Evolutionary conservation across 1,140 invertebrate genomes (phyloP).

Genomic region (Nilaparvata lugens): DNA sequence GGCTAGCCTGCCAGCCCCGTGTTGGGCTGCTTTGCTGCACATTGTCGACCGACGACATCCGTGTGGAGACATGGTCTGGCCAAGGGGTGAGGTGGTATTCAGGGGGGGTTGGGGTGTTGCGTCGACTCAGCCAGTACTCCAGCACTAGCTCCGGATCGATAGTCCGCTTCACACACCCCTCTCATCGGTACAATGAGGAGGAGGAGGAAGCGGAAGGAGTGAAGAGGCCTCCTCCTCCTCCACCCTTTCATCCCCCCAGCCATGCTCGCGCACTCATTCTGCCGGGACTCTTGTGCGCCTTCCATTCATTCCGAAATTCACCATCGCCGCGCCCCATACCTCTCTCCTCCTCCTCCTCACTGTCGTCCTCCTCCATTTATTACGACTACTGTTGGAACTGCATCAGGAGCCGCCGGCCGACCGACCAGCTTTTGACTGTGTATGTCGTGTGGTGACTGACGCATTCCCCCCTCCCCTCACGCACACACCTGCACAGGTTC

Average conservation of each 20-base stretch:
- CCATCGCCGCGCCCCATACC: slow-evolving; percentile 11
- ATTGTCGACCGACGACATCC: too few relatives aligned
- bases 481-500: too few relatives aligned
- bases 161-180: background rate
- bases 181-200: slow-evolving; percentile 5
- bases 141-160: background rate
- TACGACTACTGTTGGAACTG: too few relatives aligned
- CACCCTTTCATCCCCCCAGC: slow-evolving; percentile 1
- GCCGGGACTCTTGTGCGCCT: slow-evolving; percentile 12
- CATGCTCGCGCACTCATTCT: background rate
- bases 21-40: too few relatives aligned
- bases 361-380: background rate
- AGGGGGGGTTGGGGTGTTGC: slow-evolving; percentile 18
- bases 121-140: slow-evolving; percentile 26
- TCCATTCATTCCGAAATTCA: slow-evolving; percentile 13
- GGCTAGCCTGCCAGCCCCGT: too few relatives aligned
- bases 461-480: too few relatives aligned
- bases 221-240: slow-evolving; percentile 8
- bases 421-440: too few relatives aligned
- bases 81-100: slow-evolving; percentile 12
- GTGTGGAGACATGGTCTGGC: too few relatives aligned
- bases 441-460: too few relatives aligned
- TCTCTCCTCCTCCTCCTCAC: slow-evolving; percentile 15
- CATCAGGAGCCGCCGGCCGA: too few relatives aligned
- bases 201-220: too few relatives aligned